Base-by-base conservation (phyloP, 2,888 invertebrate species). In the Cordilura impudica region DNA sequence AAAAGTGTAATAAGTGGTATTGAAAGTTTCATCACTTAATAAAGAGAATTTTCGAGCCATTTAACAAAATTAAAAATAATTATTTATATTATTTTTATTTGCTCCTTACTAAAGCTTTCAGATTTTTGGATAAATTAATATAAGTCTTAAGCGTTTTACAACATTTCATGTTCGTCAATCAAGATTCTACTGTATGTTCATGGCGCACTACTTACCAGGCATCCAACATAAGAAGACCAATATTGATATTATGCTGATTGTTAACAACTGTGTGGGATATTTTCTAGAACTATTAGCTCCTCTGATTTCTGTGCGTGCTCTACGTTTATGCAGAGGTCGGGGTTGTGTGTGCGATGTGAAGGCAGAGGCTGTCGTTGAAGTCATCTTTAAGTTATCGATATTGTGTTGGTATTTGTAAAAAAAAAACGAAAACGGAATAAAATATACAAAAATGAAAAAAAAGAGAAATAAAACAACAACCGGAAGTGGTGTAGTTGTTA, bases 401-500 rank as follows among this genome's bases (percentile, higher is more conserved):
- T 45, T 73, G 23, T 67, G 43, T 67, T 72, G 21, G 26, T 56
- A 4, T 43, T 23, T 49, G 51, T 73, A 0, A 18, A 45, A 56
- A 43, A 61, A 23, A 56, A 43, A 49, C 7, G 63, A 69, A 54
- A 23, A 67, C 63, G 23, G 43, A 53, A 26, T 12, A 31, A 61
- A 16, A 6, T 6, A 39, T 26, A 60, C n/a, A n/a, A n/a, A n/a
- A n/a, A n/a, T n/a, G n/a, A n/a, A 29, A 16, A 31, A 53, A 35
- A 4, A 21, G 10, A 31, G 26, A 53, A 56, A 29, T 21, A 47
- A 6, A 61, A 56, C 47, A 43, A 65, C 26, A 74, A 67, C 49
- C 78, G 74, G 78, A 74, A 71, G 74, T 79, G 65, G 74, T 45
- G 74, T 60, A 60, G 74, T 71, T 74, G 70, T 74, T 65, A 56